Percentiles rank a stretch among this genome's conserved stretches.
These are phyloP conservation scores for Mythimna pallens DNA, from an alignment of 2,888 invertebrate species.

Conservation along the genomic window DNA sequence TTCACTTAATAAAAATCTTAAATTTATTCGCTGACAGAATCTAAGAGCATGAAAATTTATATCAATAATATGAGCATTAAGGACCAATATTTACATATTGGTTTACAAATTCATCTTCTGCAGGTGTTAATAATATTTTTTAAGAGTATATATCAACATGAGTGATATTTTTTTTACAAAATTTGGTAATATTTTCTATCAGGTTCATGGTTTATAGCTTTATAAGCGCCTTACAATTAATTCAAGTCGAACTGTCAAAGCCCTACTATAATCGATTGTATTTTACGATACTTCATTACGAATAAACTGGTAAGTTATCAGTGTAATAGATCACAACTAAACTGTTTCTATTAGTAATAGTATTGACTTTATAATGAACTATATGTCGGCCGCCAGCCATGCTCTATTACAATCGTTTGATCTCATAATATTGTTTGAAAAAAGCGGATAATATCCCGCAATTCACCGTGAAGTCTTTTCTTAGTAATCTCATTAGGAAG, in stretches of 20 bases:
- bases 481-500: slow-evolving; percentile 37
- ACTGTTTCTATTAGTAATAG: slow-evolving; percentile 54
- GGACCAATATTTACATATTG: too few species aligned
- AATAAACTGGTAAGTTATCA: slow-evolving; percentile 32
- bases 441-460: slow-evolving; percentile 36
- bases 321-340: slow-evolving; percentile 40
- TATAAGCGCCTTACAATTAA: slow-evolving; percentile 4
- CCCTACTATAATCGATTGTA: slow-evolving; percentile 29
- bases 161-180: too few species aligned
- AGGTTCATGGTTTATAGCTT: too few species aligned
- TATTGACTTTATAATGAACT: slow-evolving; percentile 62
- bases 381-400: slow-evolving; percentile 65
- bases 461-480: slow-evolving; percentile 34
- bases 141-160: too few species aligned
- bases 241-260: slow-evolving; percentile 5
- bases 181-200: too few species aligned
- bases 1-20: too few species aligned
- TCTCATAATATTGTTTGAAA: slow-evolving; percentile 46
- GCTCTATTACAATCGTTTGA: slow-evolving; percentile 66
- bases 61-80: too few species aligned
- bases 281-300: slow-evolving; percentile 36
- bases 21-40: too few species aligned
- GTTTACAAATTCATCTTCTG: too few species aligned
- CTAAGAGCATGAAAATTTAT: too few species aligned
- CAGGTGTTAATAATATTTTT: too few species aligned